Base-by-base conservation (phyloP, 2,113 vertebrate genomes). In the Urocitellus parryii region DNA sequence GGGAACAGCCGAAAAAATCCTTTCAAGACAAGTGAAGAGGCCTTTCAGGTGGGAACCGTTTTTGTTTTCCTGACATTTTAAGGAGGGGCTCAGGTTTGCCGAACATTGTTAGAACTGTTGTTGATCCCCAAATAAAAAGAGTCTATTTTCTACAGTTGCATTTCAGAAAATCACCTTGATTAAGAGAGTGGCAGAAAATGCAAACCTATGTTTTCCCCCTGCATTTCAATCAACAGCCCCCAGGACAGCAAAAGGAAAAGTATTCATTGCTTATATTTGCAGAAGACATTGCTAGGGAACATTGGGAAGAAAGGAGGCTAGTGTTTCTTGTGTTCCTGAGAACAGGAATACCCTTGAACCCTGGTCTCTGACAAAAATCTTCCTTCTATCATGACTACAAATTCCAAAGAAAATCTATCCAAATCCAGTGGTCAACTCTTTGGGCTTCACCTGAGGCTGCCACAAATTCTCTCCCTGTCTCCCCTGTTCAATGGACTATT, bases 21-120 rank as follows among this genome's bases (percentile, higher is more conserved):
- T 98, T 98, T 98, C 96, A 97, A 98, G 97, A 98, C 90, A 97
- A 98, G 58, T 48, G 74, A 98, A 97, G 95, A 97, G 90, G 91
- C 48, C 84, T 98, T 95, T 97, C 74, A 98, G 97, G 94, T 98
- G 91, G 97, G 80, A 68, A 96, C 79, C 76, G 37, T 90, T 98
- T 98, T 98, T 98, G 95, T 98, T 90, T 98, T 42, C 68, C 77
- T 70, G 95, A 14, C 90, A 95, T 94, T 96, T 97, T 97, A 97
- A 98, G 72, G 79, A 96, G 72, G 32, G 93, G 77, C 88, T 97
- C 73, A 81, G 97, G 8, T 95, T 97, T 96, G 87, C 85, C 8
- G 76, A 96, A 51, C 82, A 96, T 82, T 97, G 88, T 76, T 82
- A 94, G 97, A 98, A 96, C 8, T 53, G 93, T 93, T 94, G 92